Evolutionary conservation across 2,888 invertebrate species (phyloP).

Genomic region (Anoplius nigerrimus): DNA sequence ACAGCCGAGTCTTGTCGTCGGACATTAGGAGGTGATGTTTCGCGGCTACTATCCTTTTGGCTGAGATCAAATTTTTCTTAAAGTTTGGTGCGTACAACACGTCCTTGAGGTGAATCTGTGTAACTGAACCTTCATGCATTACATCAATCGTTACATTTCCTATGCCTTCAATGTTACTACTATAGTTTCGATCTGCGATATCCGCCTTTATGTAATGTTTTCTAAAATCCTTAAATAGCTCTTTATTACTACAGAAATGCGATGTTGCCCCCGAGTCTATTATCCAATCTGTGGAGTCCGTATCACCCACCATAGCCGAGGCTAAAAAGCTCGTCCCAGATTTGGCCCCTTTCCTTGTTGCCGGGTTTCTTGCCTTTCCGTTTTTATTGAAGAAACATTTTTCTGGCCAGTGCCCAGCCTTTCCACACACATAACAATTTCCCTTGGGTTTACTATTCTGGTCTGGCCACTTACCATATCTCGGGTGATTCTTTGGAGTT

Average conservation of each 20-base stretch:
- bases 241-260: slow-evolving; percentile 10
- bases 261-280: slow-evolving; percentile 20
- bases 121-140: not conserved
- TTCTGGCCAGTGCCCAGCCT: slow-evolving; percentile 7
- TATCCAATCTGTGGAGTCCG: not conserved
- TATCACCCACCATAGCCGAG: not conserved
- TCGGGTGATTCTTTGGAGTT: not conserved
- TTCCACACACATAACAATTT: slow-evolving; percentile 14
- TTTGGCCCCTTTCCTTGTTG: not conserved
- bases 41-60: not conserved
- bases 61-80: not conserved
- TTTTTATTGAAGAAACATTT: slow-evolving; percentile 9
- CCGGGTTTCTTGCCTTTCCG: not conserved
- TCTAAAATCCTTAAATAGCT: slow-evolving; percentile 8
- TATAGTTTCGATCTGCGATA: not conserved
- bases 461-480: not conserved
- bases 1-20: not conserved
- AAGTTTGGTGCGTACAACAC: not conserved
- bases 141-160: not conserved
- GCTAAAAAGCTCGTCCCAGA: not conserved
- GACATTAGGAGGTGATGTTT: not conserved
- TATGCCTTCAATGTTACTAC: not conserved
- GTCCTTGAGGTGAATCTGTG: not conserved
- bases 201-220: not conserved
- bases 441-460: not conserved